A percentile compares a stretch with the other conserved stretches of the same genome.
Evolutionary conservation across 1,140 invertebrate genomes (phyloP).

Genomic region (Proales similis): DNA sequence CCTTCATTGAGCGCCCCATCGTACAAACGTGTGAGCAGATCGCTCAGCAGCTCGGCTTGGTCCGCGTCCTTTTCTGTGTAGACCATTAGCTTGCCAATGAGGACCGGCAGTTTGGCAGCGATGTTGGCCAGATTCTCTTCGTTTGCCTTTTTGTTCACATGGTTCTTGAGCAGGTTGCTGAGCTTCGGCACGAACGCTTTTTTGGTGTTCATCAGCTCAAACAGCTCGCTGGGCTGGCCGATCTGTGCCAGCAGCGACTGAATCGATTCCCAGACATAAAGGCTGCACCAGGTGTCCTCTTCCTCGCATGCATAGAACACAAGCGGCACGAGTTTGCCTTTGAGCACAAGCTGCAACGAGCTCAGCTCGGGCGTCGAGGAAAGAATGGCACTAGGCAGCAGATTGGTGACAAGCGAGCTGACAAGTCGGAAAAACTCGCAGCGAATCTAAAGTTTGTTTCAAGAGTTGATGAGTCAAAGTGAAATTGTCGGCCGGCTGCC

Average conservation of each 20-base stretch:
- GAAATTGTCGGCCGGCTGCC: slow-evolving; percentile 2
- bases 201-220: slow-evolving; percentile 24
- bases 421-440: too few species aligned
- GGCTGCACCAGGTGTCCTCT: slow-evolving; percentile 3
- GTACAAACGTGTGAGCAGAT: too few species aligned
- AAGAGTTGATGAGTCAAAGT: neutral
- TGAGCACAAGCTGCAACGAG: slow-evolving; percentile 45
- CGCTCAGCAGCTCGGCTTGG: too few species aligned
- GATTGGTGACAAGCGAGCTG: too few species aligned
- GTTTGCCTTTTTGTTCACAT: slow-evolving; percentile 22
- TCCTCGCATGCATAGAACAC: slow-evolving; percentile 34
- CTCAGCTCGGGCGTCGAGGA: slow-evolving; percentile 61
- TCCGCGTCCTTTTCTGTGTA: too few species aligned
- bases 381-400: slow-evolving; percentile 62
- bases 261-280: slow-evolving; percentile 17
- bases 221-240: neutral
- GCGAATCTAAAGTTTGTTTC: slow-evolving; percentile 41
- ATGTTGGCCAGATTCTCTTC: slow-evolving; percentile 12
- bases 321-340: slow-evolving; percentile 16
- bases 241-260: neutral
- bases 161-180: slow-evolving; percentile 6
- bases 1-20: too few species aligned
- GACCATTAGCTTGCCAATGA: too few species aligned
- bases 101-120: too few species aligned
- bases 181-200: slow-evolving; percentile 37